These are phyloP conservation scores for Drosophila pachea DNA, from an alignment of 1,140 invertebrate genomes.

Conservation along the genomic window DNA sequence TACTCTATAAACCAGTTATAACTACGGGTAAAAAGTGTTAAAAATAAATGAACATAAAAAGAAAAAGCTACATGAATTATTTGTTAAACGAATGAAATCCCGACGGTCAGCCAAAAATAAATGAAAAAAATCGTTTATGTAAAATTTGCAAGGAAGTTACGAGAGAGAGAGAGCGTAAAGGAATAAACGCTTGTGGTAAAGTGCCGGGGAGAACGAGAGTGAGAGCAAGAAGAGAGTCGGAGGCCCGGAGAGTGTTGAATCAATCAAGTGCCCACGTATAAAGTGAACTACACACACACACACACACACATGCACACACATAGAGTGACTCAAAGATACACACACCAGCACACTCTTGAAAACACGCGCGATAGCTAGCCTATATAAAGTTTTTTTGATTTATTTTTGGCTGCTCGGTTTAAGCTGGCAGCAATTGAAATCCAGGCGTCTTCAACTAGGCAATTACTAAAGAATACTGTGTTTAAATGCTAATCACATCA, in stretches of 20 bases:
- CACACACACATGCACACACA: conserved; percentile 5
- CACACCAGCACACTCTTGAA: too few relatives aligned
- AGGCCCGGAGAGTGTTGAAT: conserved; percentile 28
- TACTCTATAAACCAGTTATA: conserved; percentile 58
- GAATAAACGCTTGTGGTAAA: too few relatives aligned
- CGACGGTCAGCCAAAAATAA: conserved; percentile 36
- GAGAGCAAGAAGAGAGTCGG: conserved; percentile 5
- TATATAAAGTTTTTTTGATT: conserved; percentile 12
- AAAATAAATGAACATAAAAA: conserved; percentile 13
- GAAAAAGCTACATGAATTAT: conserved; percentile 18
- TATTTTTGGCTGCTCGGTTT: conserved; percentile 38
- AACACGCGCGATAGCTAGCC: too few relatives aligned
- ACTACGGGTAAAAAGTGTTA: conserved; percentile 58
- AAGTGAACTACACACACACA: conserved; percentile 7
- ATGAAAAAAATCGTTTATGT: conserved; percentile 26
- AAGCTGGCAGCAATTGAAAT: conserved; percentile 41
- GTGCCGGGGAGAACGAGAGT: neutral
- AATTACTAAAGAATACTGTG: conserved; percentile 43
- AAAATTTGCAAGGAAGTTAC: conserved; percentile 17
- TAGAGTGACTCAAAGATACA: neutral
- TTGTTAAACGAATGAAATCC: conserved; percentile 31
- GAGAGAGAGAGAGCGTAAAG: neutral
- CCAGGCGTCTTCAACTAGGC: conserved; percentile 61
- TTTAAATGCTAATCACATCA: conserved; percentile 50
- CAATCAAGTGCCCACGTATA: conserved; percentile 61